Conservation (phyloP, 2,113 vertebrate genomes). For the Dryoscopus gambensis region DNA sequence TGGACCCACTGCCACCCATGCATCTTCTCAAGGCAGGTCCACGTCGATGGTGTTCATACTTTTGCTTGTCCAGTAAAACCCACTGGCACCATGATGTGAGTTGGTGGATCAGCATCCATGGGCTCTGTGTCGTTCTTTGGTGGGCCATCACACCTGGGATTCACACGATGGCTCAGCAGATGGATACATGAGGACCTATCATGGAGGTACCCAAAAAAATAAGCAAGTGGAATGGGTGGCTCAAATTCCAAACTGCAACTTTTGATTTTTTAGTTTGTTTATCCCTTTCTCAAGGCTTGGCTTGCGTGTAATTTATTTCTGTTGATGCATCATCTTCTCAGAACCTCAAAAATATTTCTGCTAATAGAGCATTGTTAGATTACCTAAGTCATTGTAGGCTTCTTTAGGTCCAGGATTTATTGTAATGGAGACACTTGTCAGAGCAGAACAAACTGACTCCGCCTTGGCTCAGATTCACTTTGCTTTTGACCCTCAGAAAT, state of each 20-base stretch:
- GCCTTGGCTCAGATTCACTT: background rate
- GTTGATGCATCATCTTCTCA: background rate
- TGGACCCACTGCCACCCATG: too few species aligned
- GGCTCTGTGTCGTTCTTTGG: background rate
- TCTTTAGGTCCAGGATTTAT: background rate
- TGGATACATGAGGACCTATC: fast-evolving
- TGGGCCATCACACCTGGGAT: background rate
- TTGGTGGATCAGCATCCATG: background rate
- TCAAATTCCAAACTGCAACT: background rate
- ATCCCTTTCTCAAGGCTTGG: background rate
- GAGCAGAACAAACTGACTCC: background rate
- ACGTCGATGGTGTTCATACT: fast-evolving
- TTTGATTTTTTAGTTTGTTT: background rate
- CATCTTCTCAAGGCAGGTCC: background rate
- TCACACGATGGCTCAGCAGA: fast-evolving
- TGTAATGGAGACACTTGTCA: background rate
- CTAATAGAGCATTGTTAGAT: background rate
- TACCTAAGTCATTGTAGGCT: background rate
- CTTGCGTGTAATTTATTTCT: background rate
- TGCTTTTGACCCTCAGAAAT: background rate
- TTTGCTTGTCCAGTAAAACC: background rate
- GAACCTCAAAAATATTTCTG: background rate
- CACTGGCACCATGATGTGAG: background rate
- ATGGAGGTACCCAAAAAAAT: background rate
- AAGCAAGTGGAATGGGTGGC: background rate